Evolutionary conservation across 2,888 invertebrate species (phyloP), one percentile per base, ranked within the genome.

Genomic region (Sussaba pulchella): DNA sequence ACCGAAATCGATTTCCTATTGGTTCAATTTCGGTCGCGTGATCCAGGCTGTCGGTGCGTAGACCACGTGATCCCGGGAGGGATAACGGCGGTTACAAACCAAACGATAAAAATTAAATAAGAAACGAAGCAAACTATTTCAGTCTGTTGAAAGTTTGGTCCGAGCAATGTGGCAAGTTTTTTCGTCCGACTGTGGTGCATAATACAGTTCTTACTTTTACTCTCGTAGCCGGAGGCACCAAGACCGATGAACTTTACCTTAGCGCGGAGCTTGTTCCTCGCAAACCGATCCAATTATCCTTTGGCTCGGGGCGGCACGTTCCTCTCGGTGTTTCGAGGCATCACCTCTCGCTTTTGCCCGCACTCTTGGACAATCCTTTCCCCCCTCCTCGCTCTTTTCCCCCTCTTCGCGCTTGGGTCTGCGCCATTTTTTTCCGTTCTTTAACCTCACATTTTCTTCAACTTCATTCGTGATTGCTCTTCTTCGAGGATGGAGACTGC

Each of bases 391-490:
- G 26, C 61, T 39, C 66, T 66, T 45, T 52, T n/a, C 1, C 36
- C 21, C 41, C 50, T 5, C n/a, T n/a, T n/a, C n/a, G n/a, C n/a
- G n/a, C n/a, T n/a, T n/a, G n/a, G n/a, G n/a, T n/a, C n/a, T n/a
- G n/a, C n/a, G n/a, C 39, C 19, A 19, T 66, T 36, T 74, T 19
- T 63, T 74, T 74, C 57, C 74, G 43, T 50, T 45, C 52, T 14
- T 50, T 8, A 50, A 24, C 59, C 39, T 52, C 41, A 24, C 12
- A 31, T 64, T 74, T 66, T n/a, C n/a, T 75, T 52, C 69, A 31
- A 31, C 70, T 79, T 52, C 61, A 43, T 52, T 66, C 66, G 66
- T 66, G 79, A 79, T 79, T 67, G 75, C 69, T 66, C 78, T 45
- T 64, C 63, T 43, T 64, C 43, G 70, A 52, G 57, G 64, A 47